Conservation (phyloP, 2,888 invertebrate species). For the Oscheius sp. region DNA sequence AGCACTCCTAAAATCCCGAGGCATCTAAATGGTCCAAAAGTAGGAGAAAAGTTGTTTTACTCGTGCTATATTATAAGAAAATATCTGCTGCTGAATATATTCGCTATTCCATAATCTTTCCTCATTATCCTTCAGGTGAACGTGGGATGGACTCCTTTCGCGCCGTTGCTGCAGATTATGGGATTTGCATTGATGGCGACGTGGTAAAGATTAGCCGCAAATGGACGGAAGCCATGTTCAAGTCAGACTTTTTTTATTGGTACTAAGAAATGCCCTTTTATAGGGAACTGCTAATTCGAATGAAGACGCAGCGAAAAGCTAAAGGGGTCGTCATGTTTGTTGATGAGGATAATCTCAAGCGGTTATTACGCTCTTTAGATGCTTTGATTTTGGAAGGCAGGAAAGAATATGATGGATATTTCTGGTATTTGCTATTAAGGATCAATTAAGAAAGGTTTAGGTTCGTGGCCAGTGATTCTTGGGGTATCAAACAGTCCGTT, state of each 20-base stretch:
- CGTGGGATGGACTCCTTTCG: slow-evolving; percentile 68
- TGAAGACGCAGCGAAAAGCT: slow-evolving; percentile 74
- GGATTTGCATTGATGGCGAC: slow-evolving; percentile 76
- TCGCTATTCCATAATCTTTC: not conserved
- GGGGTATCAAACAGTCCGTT: slow-evolving; percentile 79
- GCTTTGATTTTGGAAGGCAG: slow-evolving; percentile 39
- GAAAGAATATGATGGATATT: slow-evolving; percentile 48
- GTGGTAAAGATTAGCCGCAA: slow-evolving; percentile 67
- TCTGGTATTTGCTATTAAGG: slow-evolving; percentile 36
- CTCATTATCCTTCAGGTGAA: slow-evolving; percentile 32
- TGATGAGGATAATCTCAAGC: slow-evolving; percentile 78
- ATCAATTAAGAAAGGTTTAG: slow-evolving; percentile 73
- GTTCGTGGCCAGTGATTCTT: slow-evolving; percentile 81
- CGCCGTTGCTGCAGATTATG: slow-evolving; percentile 66
- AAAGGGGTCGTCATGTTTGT: slow-evolving; percentile 80
- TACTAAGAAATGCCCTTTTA: slow-evolving; percentile 68
- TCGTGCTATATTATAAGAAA: too few relatives aligned
- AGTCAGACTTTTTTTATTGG: slow-evolving; percentile 33
- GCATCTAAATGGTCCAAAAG: too few relatives aligned
- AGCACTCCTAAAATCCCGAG: too few relatives aligned
- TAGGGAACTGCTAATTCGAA: slow-evolving; percentile 76
- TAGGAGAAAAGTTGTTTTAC: too few relatives aligned
- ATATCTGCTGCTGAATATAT: too few relatives aligned
- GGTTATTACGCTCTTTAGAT: slow-evolving; percentile 48
- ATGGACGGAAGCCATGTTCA: slow-evolving; percentile 64